Base-by-base conservation (phyloP, 2,888 invertebrate species). In the Choristoneura rosaceana region DNA sequence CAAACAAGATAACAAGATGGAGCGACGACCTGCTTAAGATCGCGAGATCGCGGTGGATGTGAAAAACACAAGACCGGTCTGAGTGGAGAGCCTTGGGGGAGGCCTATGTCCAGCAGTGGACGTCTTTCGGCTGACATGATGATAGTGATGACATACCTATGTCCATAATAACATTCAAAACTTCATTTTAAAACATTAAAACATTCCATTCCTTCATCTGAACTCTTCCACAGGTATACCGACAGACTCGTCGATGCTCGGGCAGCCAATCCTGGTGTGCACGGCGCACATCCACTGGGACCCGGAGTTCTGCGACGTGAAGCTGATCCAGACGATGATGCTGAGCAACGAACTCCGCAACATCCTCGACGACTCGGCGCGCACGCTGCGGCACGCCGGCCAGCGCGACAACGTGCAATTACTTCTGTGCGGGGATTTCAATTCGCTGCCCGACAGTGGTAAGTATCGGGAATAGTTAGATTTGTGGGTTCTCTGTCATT, bases 261-360 rank as follows among this genome's bases (percentile, higher is more conserved):
- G 96, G 80, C 98, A 98, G 87, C 98, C 98, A 25, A 95, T 99
- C 75, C 94, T 99, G 74, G 99, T 99, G 67, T 99, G 99, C 91
- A 99, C 99, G 43, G 99, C 99, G 47, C 99, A 99, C 93, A 98
- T 99, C 82, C 99, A 99, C 91, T 99, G 99, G 99, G 99, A 99
- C 95, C 99, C 99, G 0, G 99, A 99, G 94, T 99, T 97, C 93
- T 99, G 99, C 90, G 99, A 99, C 93, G 99, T 99, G 63, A 99
- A 99, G 93, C 95, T 99, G 62, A 99, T 99, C 78, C 99, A 99
- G 93, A 99, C 99, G 47, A 99, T 99, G 98, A 99, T 99, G 99
- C 94, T 99, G 79, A 97, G 98, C 93, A 97, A 98, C 89, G 99
- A 99, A 90, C 94, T 99, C 80, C 96, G 97, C 85, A 95, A 96